Base-by-base conservation (phyloP, 2,888 invertebrate genomes). In the Abscondita cerata region DNA sequence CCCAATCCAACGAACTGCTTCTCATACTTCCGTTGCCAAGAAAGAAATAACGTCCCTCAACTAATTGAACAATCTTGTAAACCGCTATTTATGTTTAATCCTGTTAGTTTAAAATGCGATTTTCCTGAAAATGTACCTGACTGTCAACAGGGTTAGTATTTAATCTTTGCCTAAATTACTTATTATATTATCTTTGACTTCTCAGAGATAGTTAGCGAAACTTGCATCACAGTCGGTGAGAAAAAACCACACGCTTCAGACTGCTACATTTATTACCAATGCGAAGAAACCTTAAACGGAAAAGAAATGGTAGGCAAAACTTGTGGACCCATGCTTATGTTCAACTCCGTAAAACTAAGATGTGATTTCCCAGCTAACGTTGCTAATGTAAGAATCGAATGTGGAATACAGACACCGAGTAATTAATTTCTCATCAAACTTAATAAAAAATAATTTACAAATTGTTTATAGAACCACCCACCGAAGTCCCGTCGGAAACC, bases 21-120 rank as follows among this genome's bases (percentile, higher is more conserved):
- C 41, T 8, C 11, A 12, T 41, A 41, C 13, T 12, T 16, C 18
- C 41, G 41, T 13, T 41, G 41, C 41, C 16, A 41, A 41, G 41
- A 41, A 3, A 41, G 16, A 16, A 18, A 41, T 3, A 11, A 11
- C 3, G 11, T 41, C 16, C 5, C 41, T 8, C 8, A 4, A 3
- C 18, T 41, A 15, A 18, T 41, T 3, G 15, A 16, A 41, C 13
- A 41, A 41, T 41, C 41, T 4, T 41, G 41, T 18, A 41, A 41
- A 41, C 41, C 41, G 41, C 16, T 16, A 8, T 41, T 41, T 16
- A 41, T 41, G 41, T 41, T 41, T 13, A 41, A 41, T 41, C 41
- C 41, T 1, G 12, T 2, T 12, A 41, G 16, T 8, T 41, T 41
- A 13, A 15, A 41, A 41, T 41, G 41, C 13, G 41, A 41, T 36